These are phyloP conservation scores for Maniola hyperantus DNA, from an alignment of 2,888 invertebrate species.

Conservation along the genomic window DNA sequence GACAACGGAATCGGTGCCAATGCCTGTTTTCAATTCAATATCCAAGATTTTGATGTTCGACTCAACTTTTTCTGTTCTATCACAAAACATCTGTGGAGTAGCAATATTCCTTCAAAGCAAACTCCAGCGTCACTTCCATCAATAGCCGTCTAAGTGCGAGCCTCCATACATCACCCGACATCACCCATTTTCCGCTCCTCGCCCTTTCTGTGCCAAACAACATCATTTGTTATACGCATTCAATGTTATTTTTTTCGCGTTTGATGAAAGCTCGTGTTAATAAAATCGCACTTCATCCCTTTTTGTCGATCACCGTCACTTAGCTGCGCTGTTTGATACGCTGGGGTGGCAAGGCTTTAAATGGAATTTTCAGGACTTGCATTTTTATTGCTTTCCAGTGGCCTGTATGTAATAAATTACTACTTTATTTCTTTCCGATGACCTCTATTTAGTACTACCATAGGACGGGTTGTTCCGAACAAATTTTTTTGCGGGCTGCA, in stretches of 20 bases:
- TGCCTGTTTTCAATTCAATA: not conserved
- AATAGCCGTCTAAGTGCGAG: constrained; percentile 54
- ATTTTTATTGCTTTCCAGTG: not conserved
- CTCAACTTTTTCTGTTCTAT: constrained; percentile 8
- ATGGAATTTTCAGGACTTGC: not conserved
- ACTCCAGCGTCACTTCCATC: constrained; percentile 61
- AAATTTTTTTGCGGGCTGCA: too few relatives aligned
- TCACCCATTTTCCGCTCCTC: constrained; percentile 53
- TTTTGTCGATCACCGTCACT: constrained; percentile 83
- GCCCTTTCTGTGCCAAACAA: constrained; percentile 68
- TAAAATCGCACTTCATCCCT: constrained; percentile 81
- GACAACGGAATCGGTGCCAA: too few relatives aligned
- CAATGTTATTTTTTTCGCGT: constrained; percentile 73
- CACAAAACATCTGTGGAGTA: constrained; percentile 16
- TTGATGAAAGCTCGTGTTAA: constrained; percentile 77
- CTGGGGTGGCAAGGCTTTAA: constrained; percentile 48
- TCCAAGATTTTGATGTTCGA: not conserved
- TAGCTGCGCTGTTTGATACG: constrained; percentile 57
- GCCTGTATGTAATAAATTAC: too few relatives aligned
- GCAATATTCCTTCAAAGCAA: constrained; percentile 36
- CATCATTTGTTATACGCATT: constrained; percentile 79
- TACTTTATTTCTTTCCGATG: not conserved
- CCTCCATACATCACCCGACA: constrained; percentile 56
- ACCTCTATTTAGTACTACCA: too few relatives aligned
- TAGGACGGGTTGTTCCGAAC: too few relatives aligned